Conservation (phyloP, 1,140 invertebrate species). For the Zaprionus capensis region DNA sequence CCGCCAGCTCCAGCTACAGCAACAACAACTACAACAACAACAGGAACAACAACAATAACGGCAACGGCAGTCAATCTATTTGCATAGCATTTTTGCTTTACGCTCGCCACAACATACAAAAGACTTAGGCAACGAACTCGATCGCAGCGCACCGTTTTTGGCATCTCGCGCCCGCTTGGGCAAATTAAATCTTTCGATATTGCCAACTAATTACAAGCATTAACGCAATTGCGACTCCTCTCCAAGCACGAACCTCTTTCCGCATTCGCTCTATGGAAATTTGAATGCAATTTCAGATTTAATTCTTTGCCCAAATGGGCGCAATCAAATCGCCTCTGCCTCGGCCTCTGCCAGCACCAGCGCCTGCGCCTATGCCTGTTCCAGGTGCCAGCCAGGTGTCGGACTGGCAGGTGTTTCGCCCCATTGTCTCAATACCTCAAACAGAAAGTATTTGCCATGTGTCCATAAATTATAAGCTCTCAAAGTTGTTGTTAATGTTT, state of each 20-base stretch:
- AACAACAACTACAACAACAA: not conserved
- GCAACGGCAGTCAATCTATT: slow-evolving; percentile 57
- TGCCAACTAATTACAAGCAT: slow-evolving; percentile 78
- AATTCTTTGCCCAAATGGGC: slow-evolving; percentile 77
- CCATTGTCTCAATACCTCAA: slow-evolving; percentile 49
- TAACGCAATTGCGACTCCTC: slow-evolving; percentile 72
- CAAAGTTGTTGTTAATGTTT: slow-evolving; percentile 1
- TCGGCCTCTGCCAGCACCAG: not conserved
- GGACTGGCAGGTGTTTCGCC: slow-evolving; percentile 68
- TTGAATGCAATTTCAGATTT: slow-evolving; percentile 51
- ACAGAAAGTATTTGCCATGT: slow-evolving; percentile 72
- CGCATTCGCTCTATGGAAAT: slow-evolving; percentile 32
- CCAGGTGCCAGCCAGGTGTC: slow-evolving; percentile 54
- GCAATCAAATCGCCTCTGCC: slow-evolving; percentile 19
- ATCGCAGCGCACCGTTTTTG: slow-evolving; percentile 53
- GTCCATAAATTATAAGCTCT: slow-evolving; percentile 63
- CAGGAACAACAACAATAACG: slow-evolving; percentile 10
- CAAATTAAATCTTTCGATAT: slow-evolving; percentile 72
- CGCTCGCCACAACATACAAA: slow-evolving; percentile 59
- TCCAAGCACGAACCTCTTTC: slow-evolving; percentile 23
- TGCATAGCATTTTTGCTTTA: slow-evolving; percentile 59
- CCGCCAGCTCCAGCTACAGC: slow-evolving; percentile 57
- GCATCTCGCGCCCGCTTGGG: not conserved
- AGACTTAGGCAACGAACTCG: slow-evolving; percentile 74
- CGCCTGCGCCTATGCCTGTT: not conserved